Conservation (phyloP, 1,140 invertebrate species). For the Lepidotrigona ventralis region DNA sequence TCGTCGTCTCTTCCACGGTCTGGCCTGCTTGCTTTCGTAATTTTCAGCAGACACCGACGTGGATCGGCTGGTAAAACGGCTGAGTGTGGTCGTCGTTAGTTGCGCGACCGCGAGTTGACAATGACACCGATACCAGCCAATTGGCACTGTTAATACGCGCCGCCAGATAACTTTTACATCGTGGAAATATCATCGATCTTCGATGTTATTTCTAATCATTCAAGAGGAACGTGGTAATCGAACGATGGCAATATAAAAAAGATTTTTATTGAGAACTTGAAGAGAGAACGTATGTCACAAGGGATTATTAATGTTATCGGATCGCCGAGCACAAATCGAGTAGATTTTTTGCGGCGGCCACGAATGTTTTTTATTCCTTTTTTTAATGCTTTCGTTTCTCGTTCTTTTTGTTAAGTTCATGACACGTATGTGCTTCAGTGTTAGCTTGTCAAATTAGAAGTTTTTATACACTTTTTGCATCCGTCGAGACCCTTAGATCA, state of each 20-base stretch:
- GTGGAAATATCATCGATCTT: conserved; percentile 23
- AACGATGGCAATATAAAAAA: not conserved
- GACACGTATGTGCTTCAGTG: too few relatives aligned
- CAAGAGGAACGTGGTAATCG: not conserved
- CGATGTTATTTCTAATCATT: not conserved
- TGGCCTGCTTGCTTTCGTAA: conserved; percentile 17
- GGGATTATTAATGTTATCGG: too few relatives aligned
- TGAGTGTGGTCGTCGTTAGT: conserved; percentile 9
- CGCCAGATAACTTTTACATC: not conserved
- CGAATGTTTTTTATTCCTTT: too few relatives aligned
- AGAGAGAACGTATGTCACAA: not conserved
- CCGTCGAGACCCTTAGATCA: too few relatives aligned
- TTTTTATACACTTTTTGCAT: too few relatives aligned
- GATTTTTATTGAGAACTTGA: not conserved
- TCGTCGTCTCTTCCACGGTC: conserved; percentile 37
- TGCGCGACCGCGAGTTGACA: not conserved
- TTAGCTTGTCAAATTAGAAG: too few relatives aligned
- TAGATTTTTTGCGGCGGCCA: too few relatives aligned
- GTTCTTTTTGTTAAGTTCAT: too few relatives aligned
- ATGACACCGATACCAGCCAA: conserved; percentile 28
- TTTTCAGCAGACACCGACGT: conserved; percentile 2
- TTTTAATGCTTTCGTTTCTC: too few relatives aligned
- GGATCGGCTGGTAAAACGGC: not conserved
- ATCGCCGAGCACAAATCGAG: too few relatives aligned
- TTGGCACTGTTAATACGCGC: conserved; percentile 25